These are phyloP conservation scores for Leptopilina clavipes DNA, from an alignment of 1,140 invertebrate species.

Conservation along the genomic window DNA sequence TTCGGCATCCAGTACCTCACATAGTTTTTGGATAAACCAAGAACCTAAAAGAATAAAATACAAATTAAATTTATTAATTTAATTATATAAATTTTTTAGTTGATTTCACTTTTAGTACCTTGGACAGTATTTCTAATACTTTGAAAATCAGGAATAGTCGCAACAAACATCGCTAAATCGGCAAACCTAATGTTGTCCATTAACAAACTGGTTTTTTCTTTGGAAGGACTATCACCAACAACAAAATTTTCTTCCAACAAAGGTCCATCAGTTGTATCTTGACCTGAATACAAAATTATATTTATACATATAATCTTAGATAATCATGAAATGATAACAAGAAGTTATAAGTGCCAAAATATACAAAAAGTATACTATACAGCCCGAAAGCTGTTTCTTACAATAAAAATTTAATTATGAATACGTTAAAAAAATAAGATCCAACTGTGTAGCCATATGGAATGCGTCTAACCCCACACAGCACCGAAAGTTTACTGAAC, in stretches of 20 bases:
- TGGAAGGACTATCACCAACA: neutral
- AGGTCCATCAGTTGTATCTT: neutral
- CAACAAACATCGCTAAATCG: constrained; percentile 44
- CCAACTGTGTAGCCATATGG: no score
- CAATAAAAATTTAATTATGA: no score
- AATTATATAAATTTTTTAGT: no score
- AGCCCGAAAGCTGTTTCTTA: no score
- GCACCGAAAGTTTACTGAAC: no score
- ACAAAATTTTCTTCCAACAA: neutral
- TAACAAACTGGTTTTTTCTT: neutral
- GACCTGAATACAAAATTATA: neutral
- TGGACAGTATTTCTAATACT: constrained; percentile 52
- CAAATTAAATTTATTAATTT: no score
- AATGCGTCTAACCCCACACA: no score
- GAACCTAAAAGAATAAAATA: constrained; percentile 48
- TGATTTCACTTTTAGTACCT: constrained; percentile 41
- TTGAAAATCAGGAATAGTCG: constrained; percentile 53
- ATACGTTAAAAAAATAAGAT: no score
- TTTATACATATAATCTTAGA: no score
- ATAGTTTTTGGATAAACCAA: constrained; percentile 60
- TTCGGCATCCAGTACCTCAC: constrained; percentile 46
- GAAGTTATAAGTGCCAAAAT: no score
- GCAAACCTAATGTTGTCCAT: neutral
- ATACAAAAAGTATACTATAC: no score
- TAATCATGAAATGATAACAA: no score